Percentiles rank a stretch among this genome's conserved stretches.
These are phyloP conservation scores for Petrocephalus microphthalmus DNA, from an alignment of 2,113 vertebrate species.

Conservation along the genomic window DNA sequence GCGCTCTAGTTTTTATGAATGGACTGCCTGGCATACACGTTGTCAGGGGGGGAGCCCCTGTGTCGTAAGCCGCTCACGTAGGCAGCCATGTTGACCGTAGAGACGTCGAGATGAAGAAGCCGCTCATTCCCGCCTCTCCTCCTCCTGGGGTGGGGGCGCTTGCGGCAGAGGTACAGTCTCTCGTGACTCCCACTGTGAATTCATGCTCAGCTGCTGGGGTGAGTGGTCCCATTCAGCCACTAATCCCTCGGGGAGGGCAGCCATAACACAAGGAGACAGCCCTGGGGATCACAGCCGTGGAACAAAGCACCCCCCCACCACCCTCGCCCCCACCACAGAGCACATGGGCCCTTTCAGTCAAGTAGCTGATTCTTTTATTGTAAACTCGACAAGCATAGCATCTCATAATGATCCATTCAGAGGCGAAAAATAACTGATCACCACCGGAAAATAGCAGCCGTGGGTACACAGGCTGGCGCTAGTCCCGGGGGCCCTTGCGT, in stretches of 20 bases:
- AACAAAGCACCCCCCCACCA: neutral
- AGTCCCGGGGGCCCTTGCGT: neutral
- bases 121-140: neutral
- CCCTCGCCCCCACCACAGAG: neutral
- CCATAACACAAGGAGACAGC: neutral
- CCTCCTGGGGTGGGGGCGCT: neutral
- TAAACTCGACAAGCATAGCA: neutral
- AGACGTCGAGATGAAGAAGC: too few relatives aligned
- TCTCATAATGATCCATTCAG: neutral
- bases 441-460: neutral
- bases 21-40: neutral
- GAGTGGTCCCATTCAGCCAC: neutral
- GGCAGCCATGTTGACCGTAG: too few relatives aligned
- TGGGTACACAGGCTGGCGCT: neutral
- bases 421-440: neutral
- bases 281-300: neutral
- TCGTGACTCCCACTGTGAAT: neutral
- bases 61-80: too few relatives aligned
- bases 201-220: neutral
- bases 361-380: neutral
- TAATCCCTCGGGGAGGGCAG: neutral
- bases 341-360: neutral
- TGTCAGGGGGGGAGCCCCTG: neutral
- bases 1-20: neutral
- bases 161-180: neutral